Conservation (phyloP, 2,113 vertebrate species). For the Mobula hypostoma region DNA sequence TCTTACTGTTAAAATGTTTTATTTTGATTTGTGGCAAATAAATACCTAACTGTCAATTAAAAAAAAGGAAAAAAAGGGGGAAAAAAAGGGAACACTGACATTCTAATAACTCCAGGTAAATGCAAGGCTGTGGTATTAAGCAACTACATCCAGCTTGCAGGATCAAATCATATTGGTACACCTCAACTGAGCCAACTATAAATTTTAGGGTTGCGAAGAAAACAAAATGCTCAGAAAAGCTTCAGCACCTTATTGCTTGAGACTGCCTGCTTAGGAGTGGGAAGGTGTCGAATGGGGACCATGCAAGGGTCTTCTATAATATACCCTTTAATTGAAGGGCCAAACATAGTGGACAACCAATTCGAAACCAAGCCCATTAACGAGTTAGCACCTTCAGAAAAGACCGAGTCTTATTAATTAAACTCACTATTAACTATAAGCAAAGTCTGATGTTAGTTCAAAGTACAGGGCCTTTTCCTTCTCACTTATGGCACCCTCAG, state of each 20-base stretch:
- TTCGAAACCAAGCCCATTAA: not conserved
- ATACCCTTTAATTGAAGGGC: not conserved
- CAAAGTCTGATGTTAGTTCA: not conserved
- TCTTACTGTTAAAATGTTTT: too few species aligned
- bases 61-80: too few species aligned
- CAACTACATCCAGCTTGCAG: not conserved
- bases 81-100: too few species aligned
- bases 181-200: not conserved
- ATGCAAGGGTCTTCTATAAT: not conserved
- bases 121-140: not conserved
- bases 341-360: not conserved
- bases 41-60: too few species aligned
- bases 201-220: too few species aligned
- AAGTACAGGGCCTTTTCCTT: not conserved
- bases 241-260: not conserved
- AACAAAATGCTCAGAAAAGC: too few species aligned
- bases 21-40: too few species aligned
- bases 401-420: not conserved
- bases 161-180: not conserved
- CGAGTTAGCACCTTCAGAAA: not conserved
- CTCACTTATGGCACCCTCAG: not conserved
- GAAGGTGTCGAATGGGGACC: too few species aligned
- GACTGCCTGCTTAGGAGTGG: not conserved
- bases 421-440: not conserved
- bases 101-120: not conserved